phyloP scores from a whole-genome alignment of 2,797 vertebrate genomes.

The Oreonectes daqikongensis region DNA sequence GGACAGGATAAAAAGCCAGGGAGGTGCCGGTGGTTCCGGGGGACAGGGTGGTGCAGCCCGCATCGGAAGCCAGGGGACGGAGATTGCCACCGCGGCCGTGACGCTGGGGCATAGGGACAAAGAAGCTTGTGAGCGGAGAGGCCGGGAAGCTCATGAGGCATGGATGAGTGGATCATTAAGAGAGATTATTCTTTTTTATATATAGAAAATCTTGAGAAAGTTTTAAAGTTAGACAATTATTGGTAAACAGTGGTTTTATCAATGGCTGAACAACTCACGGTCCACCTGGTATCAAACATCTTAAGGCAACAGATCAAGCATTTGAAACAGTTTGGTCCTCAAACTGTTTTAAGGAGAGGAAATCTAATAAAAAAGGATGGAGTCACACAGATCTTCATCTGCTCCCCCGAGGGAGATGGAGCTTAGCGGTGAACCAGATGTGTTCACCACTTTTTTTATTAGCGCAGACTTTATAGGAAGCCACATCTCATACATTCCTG shows the following conservation, averaged over 20 bases:
- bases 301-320: constrained; percentile 24
- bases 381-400: constrained; percentile 22
- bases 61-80: too few species aligned
- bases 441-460: constrained; percentile 58
- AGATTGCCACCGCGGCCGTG: too few species aligned
- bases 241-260: background rate
- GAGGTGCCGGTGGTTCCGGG: too few species aligned
- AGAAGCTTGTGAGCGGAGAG: too few species aligned
- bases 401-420: constrained; percentile 35
- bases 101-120: too few species aligned
- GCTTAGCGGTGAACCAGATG: constrained; percentile 60
- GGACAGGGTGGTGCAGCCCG: too few species aligned
- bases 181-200: too few species aligned
- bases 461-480: constrained; percentile 15
- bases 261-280: constrained; percentile 27
- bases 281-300: constrained; percentile 51
- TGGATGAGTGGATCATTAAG: too few species aligned
- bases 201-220: too few species aligned
- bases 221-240: too few species aligned
- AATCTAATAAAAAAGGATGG: constrained; percentile 63
- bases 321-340: constrained; percentile 44
- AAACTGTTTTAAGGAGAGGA: constrained; percentile 32
- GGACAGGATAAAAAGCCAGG: too few species aligned
- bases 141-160: too few species aligned
- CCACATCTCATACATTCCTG: constrained; percentile 25